phyloP scores from a whole-genome alignment of 2,797 vertebrate genomes.

The Protonibea diacanthus region DNA sequence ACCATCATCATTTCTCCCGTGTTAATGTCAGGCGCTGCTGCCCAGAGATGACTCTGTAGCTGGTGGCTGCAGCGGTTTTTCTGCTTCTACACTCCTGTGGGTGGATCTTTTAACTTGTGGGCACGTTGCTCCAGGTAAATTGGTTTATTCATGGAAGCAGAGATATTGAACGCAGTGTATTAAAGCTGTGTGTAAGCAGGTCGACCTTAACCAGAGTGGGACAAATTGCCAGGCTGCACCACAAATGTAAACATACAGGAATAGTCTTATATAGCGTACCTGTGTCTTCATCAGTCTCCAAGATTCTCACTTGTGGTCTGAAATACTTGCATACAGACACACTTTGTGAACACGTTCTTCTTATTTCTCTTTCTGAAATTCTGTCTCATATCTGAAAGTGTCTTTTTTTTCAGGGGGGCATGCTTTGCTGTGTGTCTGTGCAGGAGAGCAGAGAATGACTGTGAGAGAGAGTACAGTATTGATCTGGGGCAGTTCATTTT shows the following conservation, averaged over 20 bases:
- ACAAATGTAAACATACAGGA: constrained; percentile 18
- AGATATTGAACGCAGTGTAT: constrained; percentile 17
- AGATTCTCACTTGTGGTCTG: neutral
- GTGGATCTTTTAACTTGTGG: neutral
- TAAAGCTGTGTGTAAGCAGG: constrained; percentile 25
- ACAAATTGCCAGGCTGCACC: constrained; percentile 28
- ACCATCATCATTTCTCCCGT: neutral
- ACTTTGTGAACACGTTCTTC: neutral
- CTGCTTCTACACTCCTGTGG: neutral
- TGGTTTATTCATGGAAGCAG: constrained; percentile 14
- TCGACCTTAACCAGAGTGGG: constrained; percentile 44
- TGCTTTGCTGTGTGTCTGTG: constrained; percentile 27
- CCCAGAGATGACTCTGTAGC: neutral
- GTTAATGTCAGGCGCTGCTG: neutral
- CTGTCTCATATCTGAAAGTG: neutral
- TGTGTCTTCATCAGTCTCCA: constrained; percentile 4
- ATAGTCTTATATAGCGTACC: neutral
- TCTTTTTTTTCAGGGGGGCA: constrained; percentile 3
- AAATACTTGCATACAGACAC: neutral
- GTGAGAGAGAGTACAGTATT: constrained; percentile 78
- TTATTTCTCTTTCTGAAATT: constrained; percentile 1
- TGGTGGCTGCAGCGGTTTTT: neutral
- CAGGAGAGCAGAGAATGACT: constrained; percentile 36
- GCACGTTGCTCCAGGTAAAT: constrained; percentile 14
- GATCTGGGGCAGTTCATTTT: constrained; percentile 86